Conservation (phyloP, 2,113 vertebrate species). For the Zapornia atra region DNA sequence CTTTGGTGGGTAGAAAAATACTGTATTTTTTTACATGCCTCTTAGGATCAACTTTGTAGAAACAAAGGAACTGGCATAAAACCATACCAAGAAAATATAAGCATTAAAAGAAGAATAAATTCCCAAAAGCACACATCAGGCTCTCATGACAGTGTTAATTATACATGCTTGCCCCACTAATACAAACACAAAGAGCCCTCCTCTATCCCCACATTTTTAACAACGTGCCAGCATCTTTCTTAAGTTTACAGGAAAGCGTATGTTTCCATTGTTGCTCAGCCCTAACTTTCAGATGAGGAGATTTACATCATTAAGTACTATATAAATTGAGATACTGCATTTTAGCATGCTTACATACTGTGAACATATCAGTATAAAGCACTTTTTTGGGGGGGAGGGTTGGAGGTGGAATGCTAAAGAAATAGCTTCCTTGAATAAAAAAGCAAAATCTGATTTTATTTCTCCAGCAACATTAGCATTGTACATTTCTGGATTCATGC, state of each 20-base stretch:
- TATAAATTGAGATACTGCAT: neutral
- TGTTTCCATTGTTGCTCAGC: neutral
- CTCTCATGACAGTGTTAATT: neutral
- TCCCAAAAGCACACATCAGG: neutral
- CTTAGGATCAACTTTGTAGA: neutral
- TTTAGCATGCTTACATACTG: neutral
- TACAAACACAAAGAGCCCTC: neutral
- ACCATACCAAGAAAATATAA: slow-evolving; percentile 14
- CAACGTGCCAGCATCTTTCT: neutral
- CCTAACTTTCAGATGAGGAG: neutral
- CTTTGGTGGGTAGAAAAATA: neutral
- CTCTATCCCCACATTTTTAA: neutral
- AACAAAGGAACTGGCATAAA: slow-evolving; percentile 28
- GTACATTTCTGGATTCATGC: neutral
- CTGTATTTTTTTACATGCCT: neutral
- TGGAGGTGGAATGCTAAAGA: neutral
- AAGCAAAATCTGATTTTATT: neutral
- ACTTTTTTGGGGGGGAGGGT: too few relatives aligned
- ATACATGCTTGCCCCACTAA: neutral
- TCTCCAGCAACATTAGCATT: neutral
- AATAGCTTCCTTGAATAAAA: neutral
- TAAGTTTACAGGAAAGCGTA: neutral
- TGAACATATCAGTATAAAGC: neutral
- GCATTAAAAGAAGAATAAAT: neutral
- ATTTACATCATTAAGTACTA: neutral